These are phyloP conservation scores for Lasioglossum baleicum DNA, from an alignment of 1,140 invertebrate genomes.

Conservation along the genomic window DNA sequence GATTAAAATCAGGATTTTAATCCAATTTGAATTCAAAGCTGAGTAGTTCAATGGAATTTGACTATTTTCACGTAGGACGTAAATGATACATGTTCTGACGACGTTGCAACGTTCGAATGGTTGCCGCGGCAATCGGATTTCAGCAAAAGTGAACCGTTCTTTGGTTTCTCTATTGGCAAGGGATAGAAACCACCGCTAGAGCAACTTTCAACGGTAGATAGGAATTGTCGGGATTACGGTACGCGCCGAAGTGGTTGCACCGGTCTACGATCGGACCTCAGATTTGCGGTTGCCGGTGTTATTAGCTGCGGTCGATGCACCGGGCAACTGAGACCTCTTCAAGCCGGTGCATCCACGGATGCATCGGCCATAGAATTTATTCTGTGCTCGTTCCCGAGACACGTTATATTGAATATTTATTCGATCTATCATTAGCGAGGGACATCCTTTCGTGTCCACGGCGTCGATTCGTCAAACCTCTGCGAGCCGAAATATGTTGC, in stretches of 20 bases:
- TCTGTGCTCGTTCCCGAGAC: not conserved
- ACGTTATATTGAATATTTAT: slow-evolving; percentile 30
- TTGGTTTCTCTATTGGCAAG: not conserved
- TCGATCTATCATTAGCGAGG: not conserved
- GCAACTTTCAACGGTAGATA: not conserved
- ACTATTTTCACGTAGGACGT: no score
- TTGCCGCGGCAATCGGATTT: no score
- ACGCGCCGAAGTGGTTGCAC: not conserved
- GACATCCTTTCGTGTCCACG: not conserved
- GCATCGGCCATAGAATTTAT: slow-evolving; percentile 18
- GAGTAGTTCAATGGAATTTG: no score
- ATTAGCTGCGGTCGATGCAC: slow-evolving; percentile 27
- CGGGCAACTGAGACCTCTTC: not conserved
- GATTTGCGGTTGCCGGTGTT: slow-evolving; percentile 35
- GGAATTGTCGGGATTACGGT: slow-evolving; percentile 22
- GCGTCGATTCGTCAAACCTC: not conserved
- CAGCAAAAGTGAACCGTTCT: no score
- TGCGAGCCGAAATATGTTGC: no score
- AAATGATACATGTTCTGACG: no score
- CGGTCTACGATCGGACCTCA: not conserved
- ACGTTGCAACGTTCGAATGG: no score
- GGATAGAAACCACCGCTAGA: not conserved
- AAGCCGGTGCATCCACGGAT: not conserved
- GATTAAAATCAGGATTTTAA: no score
- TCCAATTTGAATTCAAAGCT: no score